Conservation (phyloP, 2,797 vertebrate species). For the Parotocinclus haroldoi region DNA sequence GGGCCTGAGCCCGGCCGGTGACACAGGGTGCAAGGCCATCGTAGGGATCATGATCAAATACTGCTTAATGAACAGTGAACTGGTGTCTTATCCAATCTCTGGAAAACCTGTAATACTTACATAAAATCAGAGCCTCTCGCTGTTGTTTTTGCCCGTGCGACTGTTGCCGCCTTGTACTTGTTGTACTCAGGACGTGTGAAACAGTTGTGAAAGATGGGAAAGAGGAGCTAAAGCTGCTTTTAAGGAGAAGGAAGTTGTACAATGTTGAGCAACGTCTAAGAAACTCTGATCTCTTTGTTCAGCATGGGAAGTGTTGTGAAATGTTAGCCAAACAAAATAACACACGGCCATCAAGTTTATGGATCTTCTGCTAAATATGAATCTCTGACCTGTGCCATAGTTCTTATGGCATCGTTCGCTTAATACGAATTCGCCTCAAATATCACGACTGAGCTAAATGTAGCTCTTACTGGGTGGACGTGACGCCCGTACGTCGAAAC, state of each 20-base stretch:
- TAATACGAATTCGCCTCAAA: background rate
- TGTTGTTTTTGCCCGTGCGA: constrained; percentile 43
- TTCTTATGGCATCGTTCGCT: constrained; percentile 1
- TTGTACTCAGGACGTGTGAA: constrained; percentile 12
- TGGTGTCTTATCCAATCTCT: too few species aligned
- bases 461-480: background rate
- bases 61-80: too few species aligned
- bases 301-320: constrained; percentile 70
- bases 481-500: too few species aligned
- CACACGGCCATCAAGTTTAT: constrained; percentile 43
- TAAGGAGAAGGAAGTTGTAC: constrained; percentile 68
- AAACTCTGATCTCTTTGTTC: constrained; percentile 61
- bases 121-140: constrained; percentile 16
- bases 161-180: constrained; percentile 9
- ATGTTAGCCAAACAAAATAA: constrained; percentile 60
- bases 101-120: too few species aligned
- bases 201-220: constrained; percentile 52
- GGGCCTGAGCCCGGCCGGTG: too few species aligned
- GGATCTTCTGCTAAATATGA: constrained; percentile 28
- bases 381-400: constrained; percentile 14
- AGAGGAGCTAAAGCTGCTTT: constrained; percentile 52
- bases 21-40: too few species aligned
- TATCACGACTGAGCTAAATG: background rate
- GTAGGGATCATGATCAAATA: too few species aligned
- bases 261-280: constrained; percentile 66